phyloP scores from a whole-genome alignment of 1,140 invertebrate genomes.

The Metopolophium dirhodum region DNA sequence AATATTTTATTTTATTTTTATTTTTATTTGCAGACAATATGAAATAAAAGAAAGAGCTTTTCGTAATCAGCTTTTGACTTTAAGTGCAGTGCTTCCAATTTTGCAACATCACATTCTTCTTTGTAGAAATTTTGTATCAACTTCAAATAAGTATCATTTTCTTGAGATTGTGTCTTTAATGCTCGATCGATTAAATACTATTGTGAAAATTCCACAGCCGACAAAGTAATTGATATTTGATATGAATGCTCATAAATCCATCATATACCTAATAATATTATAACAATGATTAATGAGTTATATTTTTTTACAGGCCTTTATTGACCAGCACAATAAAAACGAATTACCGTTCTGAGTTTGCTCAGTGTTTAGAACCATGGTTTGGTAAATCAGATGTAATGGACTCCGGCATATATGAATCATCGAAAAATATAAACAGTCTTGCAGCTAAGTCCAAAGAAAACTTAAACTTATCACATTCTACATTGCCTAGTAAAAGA shows the following conservation, averaged over 20 bases:
- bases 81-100: slow-evolving; percentile 71
- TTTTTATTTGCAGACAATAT: slow-evolving; percentile 66
- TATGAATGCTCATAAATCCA: not conserved
- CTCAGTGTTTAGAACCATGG: slow-evolving; percentile 70
- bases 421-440: not conserved
- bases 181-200: slow-evolving; percentile 70
- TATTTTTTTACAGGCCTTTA: slow-evolving; percentile 64
- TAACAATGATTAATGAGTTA: not conserved
- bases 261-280: not conserved
- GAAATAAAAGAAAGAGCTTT: slow-evolving; percentile 73
- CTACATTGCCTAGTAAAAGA: slow-evolving; percentile 62
- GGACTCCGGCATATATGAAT: slow-evolving; percentile 37
- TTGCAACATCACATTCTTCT: slow-evolving; percentile 73
- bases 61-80: slow-evolving; percentile 67
- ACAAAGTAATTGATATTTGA: slow-evolving; percentile 64
- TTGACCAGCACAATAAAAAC: slow-evolving; percentile 70
- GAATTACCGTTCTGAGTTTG: slow-evolving; percentile 72
- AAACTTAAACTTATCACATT: slow-evolving; percentile 44
- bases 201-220: slow-evolving; percentile 73
- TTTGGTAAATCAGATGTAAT: slow-evolving; percentile 62
- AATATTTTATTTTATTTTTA: slow-evolving; percentile 11
- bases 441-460: slow-evolving; percentile 38
- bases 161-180: slow-evolving; percentile 73
- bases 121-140: slow-evolving; percentile 72
- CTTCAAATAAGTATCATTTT: slow-evolving; percentile 76